Percentiles rank a stretch among this genome's conserved stretches.
Conservation (phyloP, 2,888 invertebrate species). For the Argynnis bischoffii region DNA sequence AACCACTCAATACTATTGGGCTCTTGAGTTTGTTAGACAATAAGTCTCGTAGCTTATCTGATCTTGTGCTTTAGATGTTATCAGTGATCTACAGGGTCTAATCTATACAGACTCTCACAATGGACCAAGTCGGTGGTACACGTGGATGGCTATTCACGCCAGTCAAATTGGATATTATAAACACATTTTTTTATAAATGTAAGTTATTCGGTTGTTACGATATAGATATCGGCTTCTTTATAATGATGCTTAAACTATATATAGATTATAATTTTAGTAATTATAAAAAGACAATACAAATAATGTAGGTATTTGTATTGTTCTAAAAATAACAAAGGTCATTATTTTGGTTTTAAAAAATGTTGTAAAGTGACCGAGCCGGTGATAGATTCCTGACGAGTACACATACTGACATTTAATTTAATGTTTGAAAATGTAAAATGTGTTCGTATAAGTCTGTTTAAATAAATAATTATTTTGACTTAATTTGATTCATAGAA, state of each 20-base stretch:
- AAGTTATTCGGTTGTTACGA: constrained; percentile 4
- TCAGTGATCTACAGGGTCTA: constrained; percentile 55
- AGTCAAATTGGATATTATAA: constrained; percentile 63
- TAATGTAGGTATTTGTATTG: no score
- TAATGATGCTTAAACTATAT: neutral
- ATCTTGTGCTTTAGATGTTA: constrained; percentile 56
- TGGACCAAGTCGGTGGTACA: constrained; percentile 57
- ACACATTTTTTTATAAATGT: constrained; percentile 46
- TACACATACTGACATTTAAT: no score
- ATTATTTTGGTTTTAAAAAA: no score
- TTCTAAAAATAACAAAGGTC: no score
- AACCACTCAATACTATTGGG: constrained; percentile 53
- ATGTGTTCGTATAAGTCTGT: no score
- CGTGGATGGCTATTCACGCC: constrained; percentile 59
- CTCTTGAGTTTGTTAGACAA: constrained; percentile 49
- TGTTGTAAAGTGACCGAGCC: no score
- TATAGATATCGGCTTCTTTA: neutral
- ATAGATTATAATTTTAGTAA: no score
- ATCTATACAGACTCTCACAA: constrained; percentile 66
- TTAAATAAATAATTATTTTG: no score
- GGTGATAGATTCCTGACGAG: no score
- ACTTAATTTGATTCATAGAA: no score
- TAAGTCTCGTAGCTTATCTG: constrained; percentile 56
- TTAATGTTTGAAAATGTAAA: no score
- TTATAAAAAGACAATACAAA: no score